Evolutionary conservation across 2,113 vertebrate species (phyloP).

Genomic region (Dissostichus mawsoni): DNA sequence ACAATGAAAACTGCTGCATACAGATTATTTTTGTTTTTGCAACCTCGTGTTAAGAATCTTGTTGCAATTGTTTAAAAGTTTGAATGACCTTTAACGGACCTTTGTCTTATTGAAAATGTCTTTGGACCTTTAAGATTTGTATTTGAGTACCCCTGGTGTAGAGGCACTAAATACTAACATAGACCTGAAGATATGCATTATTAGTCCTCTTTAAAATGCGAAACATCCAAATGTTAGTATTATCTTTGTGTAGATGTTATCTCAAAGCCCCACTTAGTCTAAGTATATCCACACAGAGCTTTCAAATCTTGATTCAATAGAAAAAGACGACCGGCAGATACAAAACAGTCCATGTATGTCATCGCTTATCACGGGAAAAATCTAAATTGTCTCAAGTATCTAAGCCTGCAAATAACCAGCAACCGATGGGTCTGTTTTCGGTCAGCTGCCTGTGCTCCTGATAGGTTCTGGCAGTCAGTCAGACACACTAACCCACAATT

Average conservation of each 20-base stretch:
- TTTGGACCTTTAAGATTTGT: no score
- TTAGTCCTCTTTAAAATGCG: no score
- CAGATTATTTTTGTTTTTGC: no score
- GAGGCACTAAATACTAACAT: no score
- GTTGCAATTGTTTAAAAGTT: no score
- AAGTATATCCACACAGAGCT: not conserved
- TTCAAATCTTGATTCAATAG: not conserved
- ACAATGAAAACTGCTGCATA: no score
- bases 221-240: not conserved
- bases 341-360: not conserved
- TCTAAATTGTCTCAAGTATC: constrained; percentile 31
- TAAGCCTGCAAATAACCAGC: not conserved
- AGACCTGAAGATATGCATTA: no score
- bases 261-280: not conserved
- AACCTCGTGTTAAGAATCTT: no score
- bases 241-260: not conserved
- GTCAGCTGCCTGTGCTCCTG: constrained; percentile 35
- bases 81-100: no score
- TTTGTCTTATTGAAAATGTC: no score
- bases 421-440: constrained; percentile 50
- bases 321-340: not conserved
- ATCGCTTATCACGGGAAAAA: constrained; percentile 22
- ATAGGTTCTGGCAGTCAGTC: constrained; percentile 52
- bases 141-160: no score
- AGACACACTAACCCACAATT: constrained; percentile 42